Evolutionary conservation across 2,888 invertebrate species (phyloP), one percentile per base, ranked within the genome.

Genomic region (Hipparchia semele): DNA sequence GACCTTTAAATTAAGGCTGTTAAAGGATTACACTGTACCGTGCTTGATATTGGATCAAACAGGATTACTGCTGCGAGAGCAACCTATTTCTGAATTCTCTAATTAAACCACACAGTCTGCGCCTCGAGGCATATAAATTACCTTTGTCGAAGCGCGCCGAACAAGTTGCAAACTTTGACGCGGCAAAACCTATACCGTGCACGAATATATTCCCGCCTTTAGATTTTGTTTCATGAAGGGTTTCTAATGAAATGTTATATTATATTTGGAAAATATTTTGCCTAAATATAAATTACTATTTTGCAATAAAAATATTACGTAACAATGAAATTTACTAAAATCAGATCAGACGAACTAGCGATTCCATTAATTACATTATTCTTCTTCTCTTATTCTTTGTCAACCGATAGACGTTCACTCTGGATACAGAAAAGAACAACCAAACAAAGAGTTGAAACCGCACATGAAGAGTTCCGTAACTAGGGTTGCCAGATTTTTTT

Each of bases 101-200:
- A 72, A 72, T 72, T 72, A 72, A 68, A 72, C 72, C 72, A 68
- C 72, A 68, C 61, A 61, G 54, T 62, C 33, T 69, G 69, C 56
- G 72, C 72, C 61, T 56, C 49, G 60, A 68, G 67, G 61, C 62
- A 68, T 68, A 72, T 72, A 72, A 72, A 72, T 72, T 72, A 72
- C 72, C 72, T 72, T 68, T 72, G 67, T 72, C 72, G 67, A 72
- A 53, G 61, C 59, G 62, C 54, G 62, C 68, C 56, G 67, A 62
- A 56, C 67, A 62, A 60, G 54, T 62, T 72, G 46, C 53, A 68
- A 72, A 72, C 67, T 72, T 72, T 68, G 51, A 68, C 10, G 53
- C 33, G 61, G 33, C 59, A 66, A 62, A 62, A 72, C 33, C 72
- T 61, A 67, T 67, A 67, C 39, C 58, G 45, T 60, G 46, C 54